These are phyloP conservation scores for Thunnus albacares DNA, from an alignment of 2,797 vertebrate genomes.

Conservation along the genomic window DNA sequence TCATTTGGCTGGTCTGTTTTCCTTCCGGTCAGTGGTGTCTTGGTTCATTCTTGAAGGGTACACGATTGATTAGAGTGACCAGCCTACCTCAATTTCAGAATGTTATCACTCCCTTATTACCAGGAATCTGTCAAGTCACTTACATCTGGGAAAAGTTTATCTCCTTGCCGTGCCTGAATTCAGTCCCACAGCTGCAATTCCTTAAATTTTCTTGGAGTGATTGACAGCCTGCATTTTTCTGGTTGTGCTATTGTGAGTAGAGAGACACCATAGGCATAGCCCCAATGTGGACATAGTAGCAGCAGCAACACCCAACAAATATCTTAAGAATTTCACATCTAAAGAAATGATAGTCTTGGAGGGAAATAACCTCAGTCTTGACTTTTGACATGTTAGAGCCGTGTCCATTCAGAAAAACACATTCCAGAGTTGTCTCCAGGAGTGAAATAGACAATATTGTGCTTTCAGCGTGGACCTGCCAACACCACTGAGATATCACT, in stretches of 20 bases:
- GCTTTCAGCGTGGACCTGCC: constrained; percentile 27
- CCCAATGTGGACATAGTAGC: too few relatives aligned
- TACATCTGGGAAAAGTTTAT: not conserved
- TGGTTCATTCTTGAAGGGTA: constrained; percentile 42
- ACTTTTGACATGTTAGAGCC: constrained; percentile 37
- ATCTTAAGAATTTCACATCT: constrained; percentile 1
- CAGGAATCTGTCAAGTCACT: constrained; percentile 7
- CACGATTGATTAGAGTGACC: not conserved
- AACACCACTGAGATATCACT: constrained; percentile 44
- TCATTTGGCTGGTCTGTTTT: constrained; percentile 30
- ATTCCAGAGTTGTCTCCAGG: constrained; percentile 41
- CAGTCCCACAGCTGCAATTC: constrained; percentile 6
- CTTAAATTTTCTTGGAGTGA: not conserved
- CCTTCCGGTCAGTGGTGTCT: constrained; percentile 11
- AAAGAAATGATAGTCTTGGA: constrained; percentile 30
- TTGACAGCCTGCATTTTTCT: constrained; percentile 19
- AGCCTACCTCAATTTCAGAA: constrained; percentile 4
- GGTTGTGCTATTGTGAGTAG: constrained; percentile 4
- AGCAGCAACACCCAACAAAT: too few relatives aligned
- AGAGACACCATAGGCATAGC: constrained; percentile 37
- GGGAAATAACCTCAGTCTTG: constrained; percentile 10
- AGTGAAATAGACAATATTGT: constrained; percentile 29
- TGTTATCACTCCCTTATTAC: constrained; percentile 6
- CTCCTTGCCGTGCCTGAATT: constrained; percentile 6
- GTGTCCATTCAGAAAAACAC: constrained; percentile 58